Percentiles rank a stretch among this genome's conserved stretches.
phyloP scores from a whole-genome alignment of 1,140 invertebrate species.

The Bombus polaris region DNA sequence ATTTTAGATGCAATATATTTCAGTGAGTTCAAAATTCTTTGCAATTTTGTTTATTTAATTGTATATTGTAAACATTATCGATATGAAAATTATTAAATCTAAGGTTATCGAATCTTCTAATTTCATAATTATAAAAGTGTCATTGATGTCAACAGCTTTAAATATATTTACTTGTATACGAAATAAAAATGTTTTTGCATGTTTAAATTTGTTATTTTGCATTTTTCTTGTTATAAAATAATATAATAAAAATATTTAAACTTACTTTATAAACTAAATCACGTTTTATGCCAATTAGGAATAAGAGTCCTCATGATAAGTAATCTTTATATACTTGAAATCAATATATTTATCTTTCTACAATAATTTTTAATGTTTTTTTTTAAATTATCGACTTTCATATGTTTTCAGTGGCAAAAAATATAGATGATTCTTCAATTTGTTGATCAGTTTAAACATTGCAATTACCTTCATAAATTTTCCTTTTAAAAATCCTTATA shows the following conservation, averaged over 20 bases:
- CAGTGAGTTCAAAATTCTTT: constrained; percentile 58
- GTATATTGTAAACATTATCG: background rate
- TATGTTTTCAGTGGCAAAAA: background rate
- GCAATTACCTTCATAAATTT: background rate
- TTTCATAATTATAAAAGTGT: too few species aligned
- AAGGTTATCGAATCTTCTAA: constrained; percentile 21
- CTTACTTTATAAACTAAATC: background rate
- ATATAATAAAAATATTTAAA: background rate
- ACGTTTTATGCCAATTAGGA: background rate
- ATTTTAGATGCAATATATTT: constrained; percentile 69
- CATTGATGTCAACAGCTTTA: background rate
- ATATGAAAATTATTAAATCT: constrained; percentile 4
- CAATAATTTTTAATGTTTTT: background rate
- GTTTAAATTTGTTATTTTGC: background rate
- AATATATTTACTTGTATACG: background rate
- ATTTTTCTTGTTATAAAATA: background rate
- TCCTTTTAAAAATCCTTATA: background rate
- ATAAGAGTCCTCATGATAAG: background rate
- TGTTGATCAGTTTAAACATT: background rate
- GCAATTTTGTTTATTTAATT: background rate
- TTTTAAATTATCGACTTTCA: background rate
- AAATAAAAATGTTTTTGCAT: background rate
- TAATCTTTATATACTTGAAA: background rate
- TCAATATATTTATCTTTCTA: background rate
- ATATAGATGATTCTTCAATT: background rate